Base-by-base conservation (phyloP, 2,888 invertebrate species). In the Drosophila affinis region DNA sequence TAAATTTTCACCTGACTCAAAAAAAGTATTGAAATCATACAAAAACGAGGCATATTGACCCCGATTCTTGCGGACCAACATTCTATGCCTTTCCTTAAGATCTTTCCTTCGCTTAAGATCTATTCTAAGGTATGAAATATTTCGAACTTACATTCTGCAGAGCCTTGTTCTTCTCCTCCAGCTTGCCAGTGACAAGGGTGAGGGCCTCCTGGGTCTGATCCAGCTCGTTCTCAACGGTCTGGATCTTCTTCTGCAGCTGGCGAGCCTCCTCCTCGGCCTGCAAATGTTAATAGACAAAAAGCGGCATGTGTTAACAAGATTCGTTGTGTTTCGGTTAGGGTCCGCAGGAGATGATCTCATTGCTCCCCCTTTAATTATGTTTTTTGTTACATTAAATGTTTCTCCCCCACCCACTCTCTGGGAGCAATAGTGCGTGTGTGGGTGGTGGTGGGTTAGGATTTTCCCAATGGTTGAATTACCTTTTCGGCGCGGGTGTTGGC, bases 151-250 rank as follows among this genome's bases (percentile, higher is more conserved):
- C 99, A 93, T 96, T 97, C 93, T 98, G 97, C 79, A 98, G 95
- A 91, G 97, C 96, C 94, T 99, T 99, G 93, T 99, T 99, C 94
- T 99, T 98, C 94, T 98, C 98, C 93, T 99, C 99, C 81, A 99
- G 95, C 93, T 99, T 98, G 93, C 96, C 95, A 93, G 97, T 98
- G 93, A 98, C 98, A 93, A 97, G 96, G 93, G 96, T 96, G 88
- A 99, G 96, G 81, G 96, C 96, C 93, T 99, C 99, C 94, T 99
- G 98, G 90, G 98, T 98, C 94, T 97, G 97, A 93, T 99, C 99
- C 91, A 99, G 96, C 91, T 99, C 99, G 92, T 99, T 99, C 93
- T 99, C 99, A 93, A 99, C 97, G 92, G 97, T 97, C 94, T 99
- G 98, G 95, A 99, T 98, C 95, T 99, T 99, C 95, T 99, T 99